Conservation (phyloP, 2,113 vertebrate genomes). For the Mionectes macconnelli region DNA sequence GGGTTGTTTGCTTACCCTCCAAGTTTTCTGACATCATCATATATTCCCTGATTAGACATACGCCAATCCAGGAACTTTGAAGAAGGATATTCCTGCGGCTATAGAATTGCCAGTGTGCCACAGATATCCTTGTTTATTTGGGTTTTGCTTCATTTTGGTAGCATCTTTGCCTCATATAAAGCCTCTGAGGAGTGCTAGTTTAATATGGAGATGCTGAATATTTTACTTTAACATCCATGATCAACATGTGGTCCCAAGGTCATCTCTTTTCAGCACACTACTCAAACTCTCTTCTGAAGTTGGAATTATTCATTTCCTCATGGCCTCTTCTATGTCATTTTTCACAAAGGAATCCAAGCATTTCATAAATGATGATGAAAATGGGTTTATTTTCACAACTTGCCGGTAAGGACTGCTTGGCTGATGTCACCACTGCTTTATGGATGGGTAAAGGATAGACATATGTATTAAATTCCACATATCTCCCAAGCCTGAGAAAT, state of each 20-base stretch:
- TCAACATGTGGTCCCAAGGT: not conserved
- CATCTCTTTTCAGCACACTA: not conserved
- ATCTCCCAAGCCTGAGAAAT: not conserved
- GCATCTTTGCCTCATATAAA: not conserved
- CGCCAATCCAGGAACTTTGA: not conserved
- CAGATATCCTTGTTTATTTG: not conserved
- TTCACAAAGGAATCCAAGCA: slow-evolving; percentile 15
- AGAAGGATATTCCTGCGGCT: not conserved
- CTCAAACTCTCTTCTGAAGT: slow-evolving; percentile 6
- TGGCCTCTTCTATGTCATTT: slow-evolving; percentile 1
- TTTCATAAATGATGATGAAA: slow-evolving; percentile 30
- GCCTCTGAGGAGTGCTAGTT: not conserved
- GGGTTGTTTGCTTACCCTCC: not conserved
- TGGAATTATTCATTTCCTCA: slow-evolving; percentile 10
- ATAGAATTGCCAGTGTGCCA: not conserved
- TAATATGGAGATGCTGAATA: not conserved
- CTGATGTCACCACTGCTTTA: not conserved
- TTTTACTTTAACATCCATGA: not conserved
- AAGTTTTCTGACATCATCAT: not conserved
- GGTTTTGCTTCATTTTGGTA: not conserved
- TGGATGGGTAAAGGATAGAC: not conserved
- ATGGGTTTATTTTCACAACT: slow-evolving; percentile 9
- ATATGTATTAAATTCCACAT: not conserved
- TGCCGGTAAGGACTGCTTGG: not conserved
- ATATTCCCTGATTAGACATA: not conserved